phyloP scores from a whole-genome alignment of 2,113 vertebrate genomes.

The Eulacestoma nigropectus region DNA sequence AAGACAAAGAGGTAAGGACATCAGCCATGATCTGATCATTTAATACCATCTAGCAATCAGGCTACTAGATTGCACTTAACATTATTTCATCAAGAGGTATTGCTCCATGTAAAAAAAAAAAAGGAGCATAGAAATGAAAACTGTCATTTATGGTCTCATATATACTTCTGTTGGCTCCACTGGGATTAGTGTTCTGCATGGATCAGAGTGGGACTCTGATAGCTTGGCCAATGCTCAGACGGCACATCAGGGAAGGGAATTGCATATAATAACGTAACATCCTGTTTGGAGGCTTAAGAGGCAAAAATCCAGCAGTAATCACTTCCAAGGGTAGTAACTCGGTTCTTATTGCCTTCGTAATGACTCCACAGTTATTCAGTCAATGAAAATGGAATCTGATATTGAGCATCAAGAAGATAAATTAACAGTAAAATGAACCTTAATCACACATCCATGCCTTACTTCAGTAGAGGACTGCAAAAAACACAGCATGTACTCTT shows the following conservation, averaged over 20 bases:
- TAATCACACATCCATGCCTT: constrained; percentile 2
- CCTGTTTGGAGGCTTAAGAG: constrained; percentile 54
- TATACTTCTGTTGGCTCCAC: neutral
- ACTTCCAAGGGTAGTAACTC: constrained; percentile 60
- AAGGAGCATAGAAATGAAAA: neutral
- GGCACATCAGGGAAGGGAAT: constrained; percentile 29
- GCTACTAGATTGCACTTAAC: neutral
- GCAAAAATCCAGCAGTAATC: constrained; percentile 65
- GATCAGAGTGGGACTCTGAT: neutral
- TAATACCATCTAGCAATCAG: neutral
- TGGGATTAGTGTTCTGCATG: neutral
- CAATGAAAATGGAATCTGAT: constrained; percentile 61
- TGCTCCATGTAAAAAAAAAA: neutral
- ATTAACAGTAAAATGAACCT: constrained; percentile 28
- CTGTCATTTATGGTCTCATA: neutral
- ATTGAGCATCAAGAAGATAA: constrained; percentile 32
- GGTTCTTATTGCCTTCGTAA: constrained; percentile 59
- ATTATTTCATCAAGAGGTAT: neutral
- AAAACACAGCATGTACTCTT: constrained; percentile 39
- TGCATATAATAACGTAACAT: constrained; percentile 17
- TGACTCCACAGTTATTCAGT: constrained; percentile 63
- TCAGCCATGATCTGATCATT: neutral
- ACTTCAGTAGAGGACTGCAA: neutral
- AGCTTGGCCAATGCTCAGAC: constrained; percentile 40
- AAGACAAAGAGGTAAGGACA: neutral